Percentiles rank a stretch among this genome's conserved stretches.
Evolutionary conservation across 2,113 vertebrate genomes (phyloP).

Genomic region (Lota lota): DNA sequence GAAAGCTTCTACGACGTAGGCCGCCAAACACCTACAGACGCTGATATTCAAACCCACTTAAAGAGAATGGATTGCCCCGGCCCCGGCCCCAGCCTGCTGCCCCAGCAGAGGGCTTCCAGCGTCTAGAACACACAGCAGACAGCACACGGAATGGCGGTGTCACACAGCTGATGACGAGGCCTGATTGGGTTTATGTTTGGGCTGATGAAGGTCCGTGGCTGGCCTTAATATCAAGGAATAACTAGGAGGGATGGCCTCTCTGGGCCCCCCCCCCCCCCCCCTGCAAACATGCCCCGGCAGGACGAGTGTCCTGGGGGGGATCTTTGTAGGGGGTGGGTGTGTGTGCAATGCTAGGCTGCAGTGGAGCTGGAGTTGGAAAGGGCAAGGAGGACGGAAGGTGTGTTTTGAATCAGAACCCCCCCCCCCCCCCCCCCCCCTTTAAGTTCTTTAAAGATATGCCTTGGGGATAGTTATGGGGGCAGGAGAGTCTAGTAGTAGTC

Average conservation of each 20-base stretch:
- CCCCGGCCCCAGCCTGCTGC: no score
- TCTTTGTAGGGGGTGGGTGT: no score
- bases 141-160: slow-evolving; percentile 51
- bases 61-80: slow-evolving; percentile 7
- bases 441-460: no score
- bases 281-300: slow-evolving; percentile 8
- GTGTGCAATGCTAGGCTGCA: no score
- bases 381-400: no score
- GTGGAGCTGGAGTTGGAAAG: no score
- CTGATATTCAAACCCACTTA: slow-evolving; percentile 15
- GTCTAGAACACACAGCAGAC: slow-evolving; percentile 33
- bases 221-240: no score
- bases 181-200: slow-evolving; percentile 46
- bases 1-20: slow-evolving; percentile 9
- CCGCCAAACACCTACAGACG: slow-evolving; percentile 30
- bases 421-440: no score
- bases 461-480: no score
- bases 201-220: slow-evolving; percentile 5
- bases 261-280: slow-evolving; percentile 23
- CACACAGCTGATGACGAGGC: slow-evolving; percentile 42
- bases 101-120: no score
- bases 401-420: no score
- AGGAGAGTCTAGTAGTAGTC: background rate
- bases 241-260: slow-evolving; percentile 9
- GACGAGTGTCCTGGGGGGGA: no score